Evolutionary conservation across 2,797 vertebrate genomes (phyloP), one percentile per base, ranked within the genome.

Genomic region (Sylvilagus floridanus): DNA sequence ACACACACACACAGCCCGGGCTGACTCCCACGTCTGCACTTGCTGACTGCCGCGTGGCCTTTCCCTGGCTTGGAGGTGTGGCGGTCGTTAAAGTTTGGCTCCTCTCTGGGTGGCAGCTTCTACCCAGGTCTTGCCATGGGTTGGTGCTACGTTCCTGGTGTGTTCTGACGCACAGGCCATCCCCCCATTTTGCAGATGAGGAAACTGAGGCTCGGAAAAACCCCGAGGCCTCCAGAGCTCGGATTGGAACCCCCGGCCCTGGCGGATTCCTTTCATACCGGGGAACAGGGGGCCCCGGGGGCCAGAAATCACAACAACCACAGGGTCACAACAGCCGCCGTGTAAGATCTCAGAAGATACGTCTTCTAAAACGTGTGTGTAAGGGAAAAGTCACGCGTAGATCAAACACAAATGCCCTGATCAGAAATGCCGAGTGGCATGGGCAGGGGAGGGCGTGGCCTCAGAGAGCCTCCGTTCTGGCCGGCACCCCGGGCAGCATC

Each of bases 401-500:
- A 79, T 72, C 84, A 28, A 9, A n/a, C 1, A 0, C 3, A 32
- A 63, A 22, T 2, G 11, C 24, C 54, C n/a, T 4, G 6, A 2
- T 19, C 3, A 0, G 4, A 32, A 66, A 9, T 47, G 57, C 73
- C 22, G 37, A 60, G 17, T 0, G n/a, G n/a, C 3, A 0, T 47
- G 0, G 7, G 57, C 2, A 0, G 0, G 2, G 73, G 7, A 68
- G 24, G 1, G 24, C 54, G 26, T 1, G 1, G 30, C 63, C 87
- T 54, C 83, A 16, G 5, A 10, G 0, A 1, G 37, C 76, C 73
- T 72, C 22, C 17, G 1, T 2, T 68, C 73, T 66, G 32, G 0
- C 17, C 42, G 24, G 42, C 65, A 8, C 66, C 68, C 77, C 2
- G 2, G 66, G 24, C 8, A 5, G 4, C 17, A 11, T 76, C 82